Evolutionary conservation across 1,140 invertebrate species (phyloP).

Genomic region (Diuraphis noxia): DNA sequence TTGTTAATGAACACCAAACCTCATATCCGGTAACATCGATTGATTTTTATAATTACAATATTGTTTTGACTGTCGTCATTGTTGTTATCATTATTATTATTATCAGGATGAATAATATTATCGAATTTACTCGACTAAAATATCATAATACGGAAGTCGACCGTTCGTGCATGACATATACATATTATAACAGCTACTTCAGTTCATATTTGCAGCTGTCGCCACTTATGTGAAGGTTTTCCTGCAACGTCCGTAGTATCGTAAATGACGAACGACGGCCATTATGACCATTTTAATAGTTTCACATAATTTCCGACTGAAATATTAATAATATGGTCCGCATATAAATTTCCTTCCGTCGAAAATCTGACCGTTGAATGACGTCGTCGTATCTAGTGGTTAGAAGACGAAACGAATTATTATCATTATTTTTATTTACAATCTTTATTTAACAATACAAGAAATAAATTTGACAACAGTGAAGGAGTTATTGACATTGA

Average conservation of each 20-base stretch:
- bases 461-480: too few species aligned
- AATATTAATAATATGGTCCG: neutral
- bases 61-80: too few species aligned
- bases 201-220: neutral
- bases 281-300: neutral
- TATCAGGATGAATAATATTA: neutral
- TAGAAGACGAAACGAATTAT: too few species aligned
- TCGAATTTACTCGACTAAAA: neutral
- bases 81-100: neutral
- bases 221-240: neutral
- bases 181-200: neutral
- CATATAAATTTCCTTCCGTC: neutral
- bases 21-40: too few species aligned
- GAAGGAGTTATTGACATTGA: too few species aligned
- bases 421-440: too few species aligned
- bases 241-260: neutral
- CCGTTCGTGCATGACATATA: neutral
- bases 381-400: too few species aligned
- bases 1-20: too few species aligned
- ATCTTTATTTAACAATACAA: too few species aligned
- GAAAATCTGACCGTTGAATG: neutral
- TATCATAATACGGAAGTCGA: neutral
- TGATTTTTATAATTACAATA: too few species aligned
- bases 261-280: neutral
- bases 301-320: neutral